phyloP scores from a whole-genome alignment of 2,113 vertebrate species.

The Tyto alba region DNA sequence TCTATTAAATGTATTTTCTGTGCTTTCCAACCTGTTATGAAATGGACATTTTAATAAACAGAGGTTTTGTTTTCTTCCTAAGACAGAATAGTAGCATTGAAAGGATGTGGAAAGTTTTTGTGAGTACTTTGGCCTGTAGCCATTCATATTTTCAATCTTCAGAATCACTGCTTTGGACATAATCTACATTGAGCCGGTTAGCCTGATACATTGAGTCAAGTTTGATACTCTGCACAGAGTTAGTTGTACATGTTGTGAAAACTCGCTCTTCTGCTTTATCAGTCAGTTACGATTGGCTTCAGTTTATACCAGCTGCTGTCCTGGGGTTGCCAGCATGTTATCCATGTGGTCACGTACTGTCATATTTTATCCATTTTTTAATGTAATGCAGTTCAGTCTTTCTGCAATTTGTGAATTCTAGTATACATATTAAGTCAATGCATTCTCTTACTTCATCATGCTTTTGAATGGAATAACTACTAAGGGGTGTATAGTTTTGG shows the following conservation, averaged over 20 bases:
- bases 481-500: background rate
- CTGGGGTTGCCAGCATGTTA: background rate
- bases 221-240: background rate
- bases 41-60: background rate
- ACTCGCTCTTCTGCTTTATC: background rate
- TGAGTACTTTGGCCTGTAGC: background rate
- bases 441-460: background rate
- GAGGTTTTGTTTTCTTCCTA: background rate
- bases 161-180: background rate
- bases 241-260: background rate
- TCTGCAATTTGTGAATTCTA: background rate
- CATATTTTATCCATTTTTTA: background rate
- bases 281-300: background rate
- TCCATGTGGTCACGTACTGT: background rate
- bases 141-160: background rate
- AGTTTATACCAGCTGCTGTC: background rate
- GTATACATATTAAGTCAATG: background rate
- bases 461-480: background rate
- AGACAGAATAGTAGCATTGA: background rate
- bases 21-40: background rate
- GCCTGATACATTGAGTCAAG: background rate
- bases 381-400: background rate
- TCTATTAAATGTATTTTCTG: background rate
- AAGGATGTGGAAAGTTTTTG: background rate
- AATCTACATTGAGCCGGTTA: background rate